Evolutionary conservation across 2,113 vertebrate species (phyloP), one percentile per base, ranked within the genome.

Genomic region (Sigmodon hispidus): DNA sequence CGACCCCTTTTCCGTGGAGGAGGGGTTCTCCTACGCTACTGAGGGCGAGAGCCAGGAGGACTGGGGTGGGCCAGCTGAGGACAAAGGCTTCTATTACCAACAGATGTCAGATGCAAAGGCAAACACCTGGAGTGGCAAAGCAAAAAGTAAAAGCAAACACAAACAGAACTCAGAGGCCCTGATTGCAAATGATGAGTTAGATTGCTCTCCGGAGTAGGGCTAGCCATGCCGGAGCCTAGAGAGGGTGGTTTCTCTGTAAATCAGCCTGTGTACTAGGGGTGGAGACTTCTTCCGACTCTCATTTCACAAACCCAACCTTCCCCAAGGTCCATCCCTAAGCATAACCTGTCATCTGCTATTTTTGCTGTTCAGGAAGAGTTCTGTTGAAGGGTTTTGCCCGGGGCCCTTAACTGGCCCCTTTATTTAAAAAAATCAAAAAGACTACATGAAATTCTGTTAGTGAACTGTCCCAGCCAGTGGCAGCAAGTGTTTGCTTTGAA

Each of bases 131-230:
- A 98, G 98, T 97, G 97, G 98, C 98, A 99, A 98, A 98, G 97
- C 98, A 17, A 99, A 99, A 98, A 98, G 98, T 98, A 99, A 99
- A 99, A 98, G 98, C 97, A 98, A 98, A 96, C 98, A 99, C 98
- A 99, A 98, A 98, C 97, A 96, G 65, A 98, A 98, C 24, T 99
- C 99, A 0, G 98, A 99, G 92, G 98, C 98, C n/a, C 98, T 99
- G 97, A 99, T 99, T 36, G 98, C 98, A 94, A 99, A 99, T 0
- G 99, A 99, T 0, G 99, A 99, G 98, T 77, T 99, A 97, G 99
- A 99, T 97, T 98, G 98, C 95, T 99, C 99, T 0, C 99, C 98
- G 0, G 99, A 99, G 97, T 99, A 99, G 98, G 0, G 3, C 96
- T 12, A 88, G 94, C 0, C 91, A 50, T 83, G 67, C 89, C 0